These are phyloP conservation scores for Epizoanthus ramosus DNA, from an alignment of 92 coral and sea anemone genomes.

Conservation along the genomic window DNA sequence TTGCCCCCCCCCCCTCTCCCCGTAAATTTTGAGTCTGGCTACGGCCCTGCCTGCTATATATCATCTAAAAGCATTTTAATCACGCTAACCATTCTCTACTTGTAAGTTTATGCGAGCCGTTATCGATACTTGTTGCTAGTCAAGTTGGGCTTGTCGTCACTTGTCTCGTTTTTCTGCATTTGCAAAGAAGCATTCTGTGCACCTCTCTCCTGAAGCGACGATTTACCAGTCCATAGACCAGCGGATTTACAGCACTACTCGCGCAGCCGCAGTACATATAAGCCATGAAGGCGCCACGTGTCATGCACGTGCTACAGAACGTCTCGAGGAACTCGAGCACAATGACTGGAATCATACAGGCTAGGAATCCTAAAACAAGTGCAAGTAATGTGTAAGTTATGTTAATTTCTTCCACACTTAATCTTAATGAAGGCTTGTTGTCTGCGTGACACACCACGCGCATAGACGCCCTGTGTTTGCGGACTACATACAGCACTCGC, in stretches of 20 bases:
- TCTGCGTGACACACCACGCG: background rate
- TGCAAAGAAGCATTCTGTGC: background rate
- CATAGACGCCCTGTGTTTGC: conserved; percentile 6
- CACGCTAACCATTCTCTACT: too few species aligned
- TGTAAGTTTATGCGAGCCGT: too few species aligned
- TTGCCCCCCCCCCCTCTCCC: too few species aligned
- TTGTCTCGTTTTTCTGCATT: background rate
- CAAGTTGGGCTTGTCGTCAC: background rate
- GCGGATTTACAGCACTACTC: conserved; percentile 39
- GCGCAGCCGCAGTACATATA: conserved; percentile 32
- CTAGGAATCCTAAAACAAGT: conserved; percentile 23
- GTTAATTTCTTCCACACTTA: conserved; percentile 30
- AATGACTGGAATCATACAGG: conserved; percentile 31
- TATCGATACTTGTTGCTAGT: too few species aligned
- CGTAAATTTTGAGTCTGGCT: too few species aligned
- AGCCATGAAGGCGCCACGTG: conserved; percentile 39
- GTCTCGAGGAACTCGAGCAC: conserved; percentile 30
- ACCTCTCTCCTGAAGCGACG: conserved; percentile 36
- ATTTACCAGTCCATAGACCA: conserved; percentile 40
- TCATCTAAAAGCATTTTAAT: too few species aligned
- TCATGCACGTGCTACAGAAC: conserved; percentile 34
- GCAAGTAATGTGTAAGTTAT: conserved; percentile 27
- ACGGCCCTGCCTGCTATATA: too few species aligned
- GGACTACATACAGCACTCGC: conserved; percentile 17
- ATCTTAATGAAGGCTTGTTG: background rate